A percentile compares a stretch with the other conserved stretches of the same genome.
These are phyloP conservation scores for Sturnus vulgaris DNA, from an alignment of 2,113 vertebrate species.

Conservation along the genomic window DNA sequence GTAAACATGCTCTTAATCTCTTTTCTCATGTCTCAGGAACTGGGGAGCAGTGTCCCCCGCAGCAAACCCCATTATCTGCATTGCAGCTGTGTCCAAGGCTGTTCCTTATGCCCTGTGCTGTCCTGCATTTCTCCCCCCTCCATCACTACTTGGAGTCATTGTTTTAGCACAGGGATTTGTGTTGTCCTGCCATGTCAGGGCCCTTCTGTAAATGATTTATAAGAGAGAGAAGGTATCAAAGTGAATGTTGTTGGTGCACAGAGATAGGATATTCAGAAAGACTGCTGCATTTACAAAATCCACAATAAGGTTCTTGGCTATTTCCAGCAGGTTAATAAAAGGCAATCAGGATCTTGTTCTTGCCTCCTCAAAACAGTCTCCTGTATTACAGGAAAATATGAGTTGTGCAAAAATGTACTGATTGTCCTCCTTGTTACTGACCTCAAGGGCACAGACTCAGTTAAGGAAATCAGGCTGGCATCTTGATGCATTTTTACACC, in stretches of 20 bases:
- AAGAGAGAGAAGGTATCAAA: not conserved
- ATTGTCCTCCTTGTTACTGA: not conserved
- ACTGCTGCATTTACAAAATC: constrained; percentile 1
- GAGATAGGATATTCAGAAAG: not conserved
- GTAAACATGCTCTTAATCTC: not conserved
- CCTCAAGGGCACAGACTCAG: not conserved
- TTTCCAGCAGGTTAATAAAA: constrained; percentile 57
- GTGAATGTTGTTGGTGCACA: not conserved
- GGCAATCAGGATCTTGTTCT: constrained; percentile 1
- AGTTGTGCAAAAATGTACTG: not conserved
- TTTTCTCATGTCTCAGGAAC: not conserved
- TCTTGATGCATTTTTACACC: not conserved
- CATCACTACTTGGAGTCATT: not conserved
- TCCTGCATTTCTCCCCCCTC: not conserved
- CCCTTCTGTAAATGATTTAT: not conserved
- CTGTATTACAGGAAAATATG: not conserved
- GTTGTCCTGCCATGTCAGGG: not conserved
- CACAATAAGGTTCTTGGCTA: not conserved
- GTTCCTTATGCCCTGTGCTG: not conserved
- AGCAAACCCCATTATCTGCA: not conserved
- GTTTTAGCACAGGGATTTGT: not conserved
- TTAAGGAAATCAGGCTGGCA: not conserved
- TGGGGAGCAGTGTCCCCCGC: not conserved
- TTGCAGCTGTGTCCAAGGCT: not conserved
- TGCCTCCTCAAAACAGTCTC: not conserved